Evolutionary conservation across 30 jellyfish, hydroid and myxozoan species (phyloP), one percentile per base, ranked within the genome.

Genomic region (Euphysa ruthae): DNA sequence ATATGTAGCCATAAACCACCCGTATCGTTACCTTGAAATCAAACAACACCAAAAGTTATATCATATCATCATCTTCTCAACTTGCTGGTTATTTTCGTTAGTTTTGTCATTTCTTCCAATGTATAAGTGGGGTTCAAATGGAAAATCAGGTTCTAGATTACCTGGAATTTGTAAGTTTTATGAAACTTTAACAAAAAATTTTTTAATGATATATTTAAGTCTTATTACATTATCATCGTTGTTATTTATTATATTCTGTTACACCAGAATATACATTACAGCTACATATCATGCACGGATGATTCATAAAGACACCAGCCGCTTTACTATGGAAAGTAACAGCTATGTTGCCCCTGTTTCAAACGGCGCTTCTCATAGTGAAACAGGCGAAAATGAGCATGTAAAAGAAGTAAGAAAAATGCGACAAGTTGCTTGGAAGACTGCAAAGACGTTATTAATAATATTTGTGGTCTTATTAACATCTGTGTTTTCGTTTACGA

Each of bases 101-200:
- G 14, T 52, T 25, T 10, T 52, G 16, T 15, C 65, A 15, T 52
- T 52, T 52, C 0, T 52, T 12, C 65, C 65, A n/a, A 12, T 52
- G 25, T 52, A 12, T 52, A 32, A 32, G 28, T 52, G 65, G 65
- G 65, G 65, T 12, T 52, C 65, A 20, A 52, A 52, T 21, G 65
- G 65, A 0, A 12, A 12, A 20, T n/a, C 25, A 20, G 65, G 65
- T 15, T 13, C 31, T 15, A 25, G 65, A 0, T 20, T 15, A 12
- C 10, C 15, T 15, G 65, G 65, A 25, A 52, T 52, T 15, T 52
- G 65, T 32, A 52, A 15, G 65, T 52, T 52, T 0, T 15, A 52
- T 20, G 65, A 52, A 21, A 52, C 65, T 32, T 15, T 52, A 12
- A 12, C 65, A 52, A n/a, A 52, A 52, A 32, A 52, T 15, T 52